These are phyloP conservation scores for Sphenopsis melanotis DNA, from an alignment of 2,797 vertebrate genomes.

Conservation along the genomic window DNA sequence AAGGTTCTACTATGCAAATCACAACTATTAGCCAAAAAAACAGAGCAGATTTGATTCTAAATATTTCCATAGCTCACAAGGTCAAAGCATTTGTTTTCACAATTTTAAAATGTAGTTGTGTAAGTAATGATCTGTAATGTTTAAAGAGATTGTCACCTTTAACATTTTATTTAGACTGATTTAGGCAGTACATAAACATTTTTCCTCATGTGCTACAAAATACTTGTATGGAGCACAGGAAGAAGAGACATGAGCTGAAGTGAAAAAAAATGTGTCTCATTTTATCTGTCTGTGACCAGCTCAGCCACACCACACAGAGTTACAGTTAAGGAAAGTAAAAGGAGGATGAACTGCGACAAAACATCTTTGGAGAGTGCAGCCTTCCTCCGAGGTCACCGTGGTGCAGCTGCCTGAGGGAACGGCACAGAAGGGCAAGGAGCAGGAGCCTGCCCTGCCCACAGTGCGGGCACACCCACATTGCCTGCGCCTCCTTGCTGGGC, in stretches of 20 bases:
- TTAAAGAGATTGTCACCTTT: constrained; percentile 45
- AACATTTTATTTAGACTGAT: constrained; percentile 43
- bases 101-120: constrained; percentile 45
- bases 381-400: background rate
- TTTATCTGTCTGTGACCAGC: background rate
- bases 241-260: background rate
- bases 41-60: constrained; percentile 43
- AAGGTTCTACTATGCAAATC: constrained; percentile 68
- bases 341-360: background rate
- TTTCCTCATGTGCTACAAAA: constrained; percentile 5
- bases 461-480: background rate
- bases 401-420: background rate
- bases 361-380: background rate
- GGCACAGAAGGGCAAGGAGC: background rate
- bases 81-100: constrained; percentile 63
- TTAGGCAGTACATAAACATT: constrained; percentile 35
- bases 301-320: background rate
- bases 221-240: background rate
- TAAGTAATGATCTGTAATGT: constrained; percentile 33
- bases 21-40: constrained; percentile 62
- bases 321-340: background rate
- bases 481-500: background rate
- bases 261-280: background rate
- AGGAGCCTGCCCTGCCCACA: background rate
- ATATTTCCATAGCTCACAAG: constrained; percentile 46